A percentile compares a stretch with the other conserved stretches of the same genome.
Evolutionary conservation across 2,888 invertebrate genomes (phyloP).

Genomic region (Neria commutata): DNA sequence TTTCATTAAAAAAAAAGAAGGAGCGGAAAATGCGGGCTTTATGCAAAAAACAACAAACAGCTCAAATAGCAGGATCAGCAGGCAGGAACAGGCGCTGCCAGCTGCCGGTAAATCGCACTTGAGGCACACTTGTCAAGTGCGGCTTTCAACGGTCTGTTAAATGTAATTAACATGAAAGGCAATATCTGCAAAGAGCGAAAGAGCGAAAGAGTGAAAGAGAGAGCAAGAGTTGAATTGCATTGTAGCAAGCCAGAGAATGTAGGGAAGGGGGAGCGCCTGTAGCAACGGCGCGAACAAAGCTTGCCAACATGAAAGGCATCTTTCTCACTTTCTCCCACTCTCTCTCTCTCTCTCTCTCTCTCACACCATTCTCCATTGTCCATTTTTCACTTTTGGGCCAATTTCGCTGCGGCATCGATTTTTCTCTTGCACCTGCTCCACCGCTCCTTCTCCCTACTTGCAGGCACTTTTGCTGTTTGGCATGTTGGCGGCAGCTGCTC

Average conservation of each 20-base stretch:
- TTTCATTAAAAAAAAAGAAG: background rate
- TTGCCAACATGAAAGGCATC: no score
- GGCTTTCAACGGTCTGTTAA: background rate
- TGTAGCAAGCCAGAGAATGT: no score
- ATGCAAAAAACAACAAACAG: background rate
- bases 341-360: background rate
- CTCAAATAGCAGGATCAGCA: background rate
- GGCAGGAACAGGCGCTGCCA: background rate
- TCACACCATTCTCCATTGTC: no score
- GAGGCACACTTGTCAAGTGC: no score
- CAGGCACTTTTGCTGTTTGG: background rate
- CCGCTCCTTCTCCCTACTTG: background rate
- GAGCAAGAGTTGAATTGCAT: background rate
- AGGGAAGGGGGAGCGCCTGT: no score
- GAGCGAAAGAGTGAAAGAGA: background rate
- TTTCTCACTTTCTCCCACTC: no score
- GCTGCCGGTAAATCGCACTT: background rate
- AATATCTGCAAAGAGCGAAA: no score
- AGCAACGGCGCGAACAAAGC: no score
- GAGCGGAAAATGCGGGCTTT: background rate
- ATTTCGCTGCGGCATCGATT: background rate
- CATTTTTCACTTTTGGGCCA: no score
- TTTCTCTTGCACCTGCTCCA: background rate
- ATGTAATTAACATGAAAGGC: conserved; percentile 3
- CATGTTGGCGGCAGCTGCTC: background rate